Base-by-base conservation (phyloP, 2,113 vertebrate species). In the Megalops atlanticus region DNA sequence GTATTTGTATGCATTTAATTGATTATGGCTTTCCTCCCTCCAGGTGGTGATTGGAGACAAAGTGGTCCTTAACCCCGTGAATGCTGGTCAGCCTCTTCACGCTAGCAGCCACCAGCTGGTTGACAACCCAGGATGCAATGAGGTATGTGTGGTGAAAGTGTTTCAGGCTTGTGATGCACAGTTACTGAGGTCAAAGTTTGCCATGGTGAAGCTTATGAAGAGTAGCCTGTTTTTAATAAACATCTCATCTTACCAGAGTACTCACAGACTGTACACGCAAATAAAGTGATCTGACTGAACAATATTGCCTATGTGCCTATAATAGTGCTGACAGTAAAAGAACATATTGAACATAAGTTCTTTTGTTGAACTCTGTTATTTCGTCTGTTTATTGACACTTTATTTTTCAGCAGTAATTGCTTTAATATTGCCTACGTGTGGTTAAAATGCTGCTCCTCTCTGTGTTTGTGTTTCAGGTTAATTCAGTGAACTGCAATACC, bases 21-120 rank as follows among this genome's bases (percentile, higher is more conserved):
- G 14, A 39, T 27, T 79, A 15, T 36, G 21, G 6, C 52, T 36
- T 81, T 41, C 78, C 38, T 71, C 0, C 85, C 72, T 83, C 77
- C 87, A 99, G 98, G 98, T 99, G 89, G 98, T 99, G 79, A 99
- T 99, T 40, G 98, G 98, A 16, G 98, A 99, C 91, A 99, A 99
- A 87, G 98, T 99, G 27, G 98, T 99, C 18, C 92, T 99, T 87
- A 99, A 99, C 87, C 98, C 98, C 0, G 98, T 99, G 84, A 99
- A 99, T 0, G 98, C 98, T 0, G 98, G 97, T 31, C 98, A 99
- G 88, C 98, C 98, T 0, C 95, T 99, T 10, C 98, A 99, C 0
- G 98, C 98, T 84, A 99, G 98, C 83, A 96, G 95, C 79, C 97
- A 99, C 82, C 97, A 99, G 86, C 95, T 99, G 0, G 95, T 99